Conservation (phyloP, 2,113 vertebrate genomes). For the Rhea pennata region DNA sequence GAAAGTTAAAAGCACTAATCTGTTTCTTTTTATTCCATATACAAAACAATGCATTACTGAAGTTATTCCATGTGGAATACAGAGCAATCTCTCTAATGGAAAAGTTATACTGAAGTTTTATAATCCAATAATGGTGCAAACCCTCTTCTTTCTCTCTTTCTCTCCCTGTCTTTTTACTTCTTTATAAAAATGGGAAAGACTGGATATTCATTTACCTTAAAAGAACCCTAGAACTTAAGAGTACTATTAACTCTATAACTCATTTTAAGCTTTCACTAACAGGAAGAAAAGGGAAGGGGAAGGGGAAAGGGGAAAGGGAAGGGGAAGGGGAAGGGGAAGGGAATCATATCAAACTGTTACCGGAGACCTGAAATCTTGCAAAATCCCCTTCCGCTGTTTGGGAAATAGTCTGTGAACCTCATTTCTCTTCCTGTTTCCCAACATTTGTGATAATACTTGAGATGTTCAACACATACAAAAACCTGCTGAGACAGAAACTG, state of each 20-base stretch:
- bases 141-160: neutral
- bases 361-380: neutral
- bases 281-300: no score
- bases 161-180: neutral
- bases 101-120: conserved; percentile 46
- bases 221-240: neutral
- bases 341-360: neutral
- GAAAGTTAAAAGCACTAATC: conserved; percentile 58
- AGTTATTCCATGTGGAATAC: conserved; percentile 52
- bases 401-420: neutral
- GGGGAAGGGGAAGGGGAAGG: neutral
- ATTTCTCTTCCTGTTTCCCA: neutral
- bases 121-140: neutral
- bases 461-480: neutral
- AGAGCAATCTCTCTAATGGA: conserved; percentile 36
- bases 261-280: neutral
- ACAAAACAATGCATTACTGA: conserved; percentile 55
- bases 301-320: no score
- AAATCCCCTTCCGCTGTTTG: neutral
- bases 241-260: neutral
- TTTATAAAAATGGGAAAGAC: neutral
- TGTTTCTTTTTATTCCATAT: conserved; percentile 35
- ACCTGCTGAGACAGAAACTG: neutral
- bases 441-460: neutral
- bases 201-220: neutral